These are phyloP conservation scores for Pristionchus fissidentatus DNA, from an alignment of 2,888 invertebrate genomes.

Conservation along the genomic window DNA sequence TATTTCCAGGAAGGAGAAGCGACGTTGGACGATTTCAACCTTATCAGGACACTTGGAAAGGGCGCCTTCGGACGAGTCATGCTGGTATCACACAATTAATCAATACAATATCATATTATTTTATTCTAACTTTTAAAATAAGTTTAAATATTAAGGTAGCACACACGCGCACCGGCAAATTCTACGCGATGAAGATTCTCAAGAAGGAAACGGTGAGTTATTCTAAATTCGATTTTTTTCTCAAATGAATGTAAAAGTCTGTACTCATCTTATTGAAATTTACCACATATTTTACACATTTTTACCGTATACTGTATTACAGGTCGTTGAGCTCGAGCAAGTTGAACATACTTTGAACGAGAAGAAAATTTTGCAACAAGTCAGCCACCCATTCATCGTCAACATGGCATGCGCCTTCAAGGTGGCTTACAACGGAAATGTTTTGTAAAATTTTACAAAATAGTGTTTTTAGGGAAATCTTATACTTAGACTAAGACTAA, in stretches of 20 bases:
- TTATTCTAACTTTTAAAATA: too few relatives aligned
- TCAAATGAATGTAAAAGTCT: background rate
- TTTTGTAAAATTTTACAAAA: too few relatives aligned
- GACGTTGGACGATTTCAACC: conserved; percentile 95
- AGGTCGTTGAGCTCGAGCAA: conserved; percentile 96
- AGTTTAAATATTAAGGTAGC: too few relatives aligned
- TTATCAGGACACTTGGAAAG: conserved; percentile 98
- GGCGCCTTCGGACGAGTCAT: conserved; percentile 99
- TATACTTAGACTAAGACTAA: too few relatives aligned
- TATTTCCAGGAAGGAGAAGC: too few relatives aligned
- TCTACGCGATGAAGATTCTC: conserved; percentile 99
- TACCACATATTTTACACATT: too few relatives aligned
- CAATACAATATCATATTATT: too few relatives aligned
- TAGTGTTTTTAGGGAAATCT: too few relatives aligned
- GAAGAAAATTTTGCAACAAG: conserved; percentile 97
- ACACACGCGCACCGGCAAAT: conserved; percentile 88
- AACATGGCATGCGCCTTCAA: conserved; percentile 98
- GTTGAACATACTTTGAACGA: conserved; percentile 99
- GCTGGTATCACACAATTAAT: conserved; percentile 99
- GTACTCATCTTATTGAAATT: background rate
- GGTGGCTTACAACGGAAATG: too few relatives aligned
- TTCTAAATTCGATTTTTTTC: too few relatives aligned
- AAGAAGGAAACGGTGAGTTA: conserved; percentile 96
- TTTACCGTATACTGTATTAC: background rate
- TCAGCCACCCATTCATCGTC: conserved; percentile 98